Conservation (phyloP, 2,113 vertebrate genomes). For the Sterna hirundo region DNA sequence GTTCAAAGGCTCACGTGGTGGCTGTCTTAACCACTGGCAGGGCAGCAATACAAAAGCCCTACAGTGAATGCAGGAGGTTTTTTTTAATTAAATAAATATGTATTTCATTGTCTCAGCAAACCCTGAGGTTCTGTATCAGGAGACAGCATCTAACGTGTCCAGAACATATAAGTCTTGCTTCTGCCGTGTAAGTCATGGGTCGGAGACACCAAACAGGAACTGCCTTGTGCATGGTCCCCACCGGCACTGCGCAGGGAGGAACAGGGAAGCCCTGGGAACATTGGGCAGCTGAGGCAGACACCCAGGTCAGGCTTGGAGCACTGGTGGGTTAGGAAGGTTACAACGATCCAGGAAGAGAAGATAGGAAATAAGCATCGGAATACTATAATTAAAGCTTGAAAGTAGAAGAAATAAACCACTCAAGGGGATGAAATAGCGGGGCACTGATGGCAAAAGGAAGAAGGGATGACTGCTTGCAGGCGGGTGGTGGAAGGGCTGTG, state of each 20-base stretch:
- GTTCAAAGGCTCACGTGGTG: background rate
- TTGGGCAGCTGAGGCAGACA: accelerated
- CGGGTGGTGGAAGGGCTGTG: background rate
- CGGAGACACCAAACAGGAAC: background rate
- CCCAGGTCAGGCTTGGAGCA: background rate
- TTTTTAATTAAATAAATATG: background rate
- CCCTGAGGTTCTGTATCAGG: background rate
- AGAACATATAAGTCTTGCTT: accelerated
- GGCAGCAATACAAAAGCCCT: background rate
- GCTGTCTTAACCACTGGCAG: background rate
- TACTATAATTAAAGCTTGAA: background rate
- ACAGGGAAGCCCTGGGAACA: background rate
- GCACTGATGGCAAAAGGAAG: background rate
- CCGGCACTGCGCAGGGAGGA: background rate
- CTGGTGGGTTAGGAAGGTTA: background rate
- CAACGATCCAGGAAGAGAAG: background rate
- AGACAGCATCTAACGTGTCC: background rate
- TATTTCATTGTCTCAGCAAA: background rate
- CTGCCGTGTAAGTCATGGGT: background rate
- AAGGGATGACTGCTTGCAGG: background rate
- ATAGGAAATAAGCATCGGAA: background rate
- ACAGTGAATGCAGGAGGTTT: background rate
- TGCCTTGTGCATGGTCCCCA: background rate
- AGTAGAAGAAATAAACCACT: background rate
- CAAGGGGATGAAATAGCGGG: background rate